A percentile compares a stretch with the other conserved stretches of the same genome.
These are phyloP conservation scores for Oreonectes daqikongensis DNA, from an alignment of 2,797 vertebrate genomes.

Conservation along the genomic window DNA sequence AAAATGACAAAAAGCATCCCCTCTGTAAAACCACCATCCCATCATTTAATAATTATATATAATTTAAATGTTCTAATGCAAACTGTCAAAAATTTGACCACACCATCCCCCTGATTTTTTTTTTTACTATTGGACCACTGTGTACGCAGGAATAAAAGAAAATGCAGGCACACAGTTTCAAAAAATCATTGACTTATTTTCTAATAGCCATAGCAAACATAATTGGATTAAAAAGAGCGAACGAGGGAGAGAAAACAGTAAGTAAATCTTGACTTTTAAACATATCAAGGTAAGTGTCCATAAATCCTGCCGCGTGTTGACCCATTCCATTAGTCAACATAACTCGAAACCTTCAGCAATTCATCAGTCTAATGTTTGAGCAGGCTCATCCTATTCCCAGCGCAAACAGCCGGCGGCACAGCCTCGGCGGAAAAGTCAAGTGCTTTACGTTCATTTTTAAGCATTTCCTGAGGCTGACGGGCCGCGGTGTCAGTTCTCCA, in stretches of 20 bases:
- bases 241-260: background rate
- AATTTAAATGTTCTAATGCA: no score
- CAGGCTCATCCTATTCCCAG: conserved; percentile 39
- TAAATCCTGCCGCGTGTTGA: background rate
- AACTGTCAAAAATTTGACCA: no score
- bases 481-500: conserved; percentile 70
- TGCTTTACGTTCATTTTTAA: conserved; percentile 72
- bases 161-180: no score
- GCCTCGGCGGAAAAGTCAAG: conserved; percentile 73
- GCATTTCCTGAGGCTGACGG: conserved; percentile 69
- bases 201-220: no score
- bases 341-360: conserved; percentile 1
- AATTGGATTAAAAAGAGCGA: background rate
- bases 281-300: conserved; percentile 4
- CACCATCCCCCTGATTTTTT: no score
- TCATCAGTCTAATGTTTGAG: conserved; percentile 34
- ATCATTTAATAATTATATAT: no score
- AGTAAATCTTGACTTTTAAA: conserved; percentile 16
- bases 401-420: conserved; percentile 60
- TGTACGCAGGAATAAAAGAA: no score
- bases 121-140: no score
- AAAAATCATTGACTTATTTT: no score
- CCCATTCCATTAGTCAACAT: conserved; percentile 37
- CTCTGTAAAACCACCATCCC: no score
- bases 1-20: no score